phyloP scores from a whole-genome alignment of 2,113 vertebrate species.

The Muntiacus reevesi region DNA sequence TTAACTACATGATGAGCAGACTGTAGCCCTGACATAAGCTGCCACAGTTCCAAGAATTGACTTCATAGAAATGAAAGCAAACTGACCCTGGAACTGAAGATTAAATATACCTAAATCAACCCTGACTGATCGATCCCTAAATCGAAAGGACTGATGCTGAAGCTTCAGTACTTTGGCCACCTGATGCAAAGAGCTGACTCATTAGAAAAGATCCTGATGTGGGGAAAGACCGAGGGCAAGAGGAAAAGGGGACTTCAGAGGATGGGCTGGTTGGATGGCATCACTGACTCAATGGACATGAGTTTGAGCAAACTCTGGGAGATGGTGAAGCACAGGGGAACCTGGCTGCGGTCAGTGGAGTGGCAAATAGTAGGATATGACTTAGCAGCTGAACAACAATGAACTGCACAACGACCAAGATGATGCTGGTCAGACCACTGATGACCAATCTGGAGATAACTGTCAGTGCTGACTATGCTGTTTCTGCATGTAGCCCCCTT shows the following conservation, averaged over 20 bases:
- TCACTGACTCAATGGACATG: background rate
- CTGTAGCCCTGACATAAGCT: background rate
- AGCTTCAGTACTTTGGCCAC: background rate
- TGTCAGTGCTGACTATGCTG: background rate
- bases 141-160: background rate
- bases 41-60: background rate
- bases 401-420: background rate
- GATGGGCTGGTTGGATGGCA: background rate
- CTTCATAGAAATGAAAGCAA: background rate
- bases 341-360: background rate
- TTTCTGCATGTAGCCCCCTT: background rate
- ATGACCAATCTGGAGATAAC: background rate
- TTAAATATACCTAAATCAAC: background rate
- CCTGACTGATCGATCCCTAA: background rate
- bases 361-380: background rate
- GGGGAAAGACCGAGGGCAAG: background rate
- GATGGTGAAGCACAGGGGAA: background rate
- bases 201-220: background rate
- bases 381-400: background rate
- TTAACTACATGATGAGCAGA: background rate
- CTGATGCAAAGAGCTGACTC: background rate
- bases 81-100: background rate
- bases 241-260: background rate
- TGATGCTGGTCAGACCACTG: background rate
- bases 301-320: background rate